phyloP scores from a whole-genome alignment of 2,113 vertebrate species.

The Cromileptes altivelis region DNA sequence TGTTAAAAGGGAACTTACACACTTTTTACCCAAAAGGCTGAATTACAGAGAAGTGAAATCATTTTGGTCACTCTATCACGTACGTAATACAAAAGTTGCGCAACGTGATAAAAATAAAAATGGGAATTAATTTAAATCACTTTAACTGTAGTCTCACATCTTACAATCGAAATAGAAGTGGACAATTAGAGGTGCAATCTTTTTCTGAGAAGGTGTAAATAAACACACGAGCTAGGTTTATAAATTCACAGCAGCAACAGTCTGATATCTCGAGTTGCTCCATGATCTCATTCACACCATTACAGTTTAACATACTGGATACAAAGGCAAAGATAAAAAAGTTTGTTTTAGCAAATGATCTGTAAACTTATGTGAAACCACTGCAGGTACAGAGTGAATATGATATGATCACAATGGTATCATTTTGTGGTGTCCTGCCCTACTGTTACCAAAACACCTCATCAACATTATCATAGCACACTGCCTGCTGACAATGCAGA shows the following conservation, averaged over 20 bases:
- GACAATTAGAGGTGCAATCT: conserved; percentile 8
- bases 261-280: not conserved
- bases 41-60: conserved; percentile 57
- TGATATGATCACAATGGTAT: conserved; percentile 9
- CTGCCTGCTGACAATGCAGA: conserved; percentile 71
- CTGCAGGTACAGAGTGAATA: not conserved
- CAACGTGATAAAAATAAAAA: conserved; percentile 46
- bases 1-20: conserved; percentile 29
- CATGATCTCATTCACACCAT: conserved; percentile 21
- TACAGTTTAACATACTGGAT: not conserved
- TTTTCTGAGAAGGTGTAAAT: conserved; percentile 10
- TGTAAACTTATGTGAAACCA: not conserved
- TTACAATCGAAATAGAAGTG: conserved; percentile 5
- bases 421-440: conserved; percentile 19
- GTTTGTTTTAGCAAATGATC: not conserved
- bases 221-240: conserved; percentile 1
- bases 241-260: not conserved
- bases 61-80: conserved; percentile 29
- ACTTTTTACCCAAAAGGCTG: conserved; percentile 2
- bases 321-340: not conserved
- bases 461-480: conserved; percentile 49
- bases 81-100: conserved; percentile 40
- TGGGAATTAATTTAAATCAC: not conserved
- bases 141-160: conserved; percentile 22
- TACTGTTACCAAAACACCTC: conserved; percentile 44